Percentiles rank a stretch among this genome's conserved stretches.
Conservation (phyloP, 2,113 vertebrate genomes). For the Amblyornis subalaris region DNA sequence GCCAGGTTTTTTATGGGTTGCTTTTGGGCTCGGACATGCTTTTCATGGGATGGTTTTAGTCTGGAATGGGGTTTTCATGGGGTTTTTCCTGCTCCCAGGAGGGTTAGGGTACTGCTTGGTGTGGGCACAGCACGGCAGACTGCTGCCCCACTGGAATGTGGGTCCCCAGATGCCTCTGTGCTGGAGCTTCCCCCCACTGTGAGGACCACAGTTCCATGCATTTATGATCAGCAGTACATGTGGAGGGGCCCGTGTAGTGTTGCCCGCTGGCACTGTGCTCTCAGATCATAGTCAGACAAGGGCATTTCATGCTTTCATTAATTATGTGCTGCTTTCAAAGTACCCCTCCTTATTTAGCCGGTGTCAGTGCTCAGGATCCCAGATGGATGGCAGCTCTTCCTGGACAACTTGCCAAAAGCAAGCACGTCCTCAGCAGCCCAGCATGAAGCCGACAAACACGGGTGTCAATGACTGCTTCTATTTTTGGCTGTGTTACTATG, state of each 20-base stretch:
- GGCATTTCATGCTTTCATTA: neutral
- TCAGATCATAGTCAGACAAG: neutral
- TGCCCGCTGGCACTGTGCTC: neutral
- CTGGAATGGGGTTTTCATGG: neutral
- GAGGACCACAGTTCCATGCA: rapidly evolving
- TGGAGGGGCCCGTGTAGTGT: rapidly evolving
- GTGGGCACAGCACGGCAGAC: rapidly evolving
- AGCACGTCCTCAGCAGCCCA: neutral
- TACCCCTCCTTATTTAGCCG: neutral
- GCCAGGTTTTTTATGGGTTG: neutral
- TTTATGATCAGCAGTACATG: neutral
- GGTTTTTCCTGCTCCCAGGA: neutral
- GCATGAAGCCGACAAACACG: neutral
- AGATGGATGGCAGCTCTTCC: neutral
- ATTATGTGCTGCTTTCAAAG: neutral
- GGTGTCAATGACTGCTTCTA: neutral
- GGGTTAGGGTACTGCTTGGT: neutral
- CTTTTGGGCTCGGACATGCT: neutral
- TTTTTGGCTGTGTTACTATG: neutral
- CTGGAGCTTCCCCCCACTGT: neutral
- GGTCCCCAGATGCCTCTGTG: neutral
- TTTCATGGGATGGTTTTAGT: neutral
- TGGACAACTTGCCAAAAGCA: neutral
- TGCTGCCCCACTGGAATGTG: neutral
- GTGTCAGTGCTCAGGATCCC: neutral